Evolutionary conservation across 2,888 invertebrate genomes (phyloP), one percentile per base, ranked within the genome.

Genomic region (Abrostola tripartita): DNA sequence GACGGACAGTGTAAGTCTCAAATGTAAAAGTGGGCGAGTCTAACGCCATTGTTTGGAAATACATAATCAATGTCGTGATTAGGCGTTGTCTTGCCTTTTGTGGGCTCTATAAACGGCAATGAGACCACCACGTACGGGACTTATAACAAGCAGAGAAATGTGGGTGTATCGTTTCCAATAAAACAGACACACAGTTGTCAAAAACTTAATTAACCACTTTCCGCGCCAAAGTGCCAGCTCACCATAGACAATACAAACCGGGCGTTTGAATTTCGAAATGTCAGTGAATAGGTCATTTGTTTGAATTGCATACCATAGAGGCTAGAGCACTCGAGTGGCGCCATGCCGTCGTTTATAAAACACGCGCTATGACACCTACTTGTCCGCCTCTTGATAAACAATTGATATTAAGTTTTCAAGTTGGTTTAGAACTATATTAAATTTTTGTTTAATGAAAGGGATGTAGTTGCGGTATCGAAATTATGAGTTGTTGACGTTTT

Each of bases 321-420:
- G 81, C 79, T 83, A 74, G 71, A 79, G 67, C 65, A 52, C 24
- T 72, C 53, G 80, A 91, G 92, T 87, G 92, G 89, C 86, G 89
- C 83, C 91, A 86, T 89, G 90, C 87, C 81, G 90, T 78, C 78
- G 85, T 87, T 90, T 89, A 89, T 88, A 88, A 88, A 88, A 89
- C 86, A 85, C 81, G 82, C 81, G 81, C 84, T 82, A 88, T 79
- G 81, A 79, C 81, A 79, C 76, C 79, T 68, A 75, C 78, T 78
- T 42, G 55, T 60, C 37, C 53, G 63, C 73, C 55, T 61, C 68
- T 80, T 77, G 54, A 14, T 40, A 36, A 62, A 67, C 60, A 64
- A 61, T 79, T 74, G 61, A 12, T 71, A 65, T 68, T 68, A 57
- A 51, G 50, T 55, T 70, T 58, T 65, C 54, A 53, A 54, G 61